Percentiles rank a stretch among this genome's conserved stretches.
Conservation (phyloP, 2,797 vertebrate genomes). For the Enteromius mattozi region DNA sequence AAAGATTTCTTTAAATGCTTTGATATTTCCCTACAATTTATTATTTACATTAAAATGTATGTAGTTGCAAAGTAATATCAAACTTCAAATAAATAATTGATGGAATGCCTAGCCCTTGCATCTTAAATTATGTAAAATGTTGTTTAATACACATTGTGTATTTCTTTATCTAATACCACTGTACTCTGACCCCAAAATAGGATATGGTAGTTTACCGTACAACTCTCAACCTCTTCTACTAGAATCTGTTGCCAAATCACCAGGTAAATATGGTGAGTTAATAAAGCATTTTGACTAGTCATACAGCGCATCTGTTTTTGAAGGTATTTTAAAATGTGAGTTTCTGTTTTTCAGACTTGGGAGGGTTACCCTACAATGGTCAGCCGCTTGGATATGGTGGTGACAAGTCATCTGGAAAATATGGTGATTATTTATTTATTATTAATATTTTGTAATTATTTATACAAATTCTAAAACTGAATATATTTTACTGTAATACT, state of each 20-base stretch:
- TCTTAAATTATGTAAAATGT: neutral
- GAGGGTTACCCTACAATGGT: slow-evolving; percentile 40
- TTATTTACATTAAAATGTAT: neutral
- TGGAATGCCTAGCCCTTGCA: neutral
- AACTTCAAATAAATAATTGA: neutral
- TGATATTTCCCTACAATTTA: neutral
- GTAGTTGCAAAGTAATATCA: neutral
- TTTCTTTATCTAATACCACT: neutral
- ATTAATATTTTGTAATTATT: neutral
- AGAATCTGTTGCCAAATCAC: slow-evolving; percentile 31
- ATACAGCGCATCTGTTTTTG: neutral
- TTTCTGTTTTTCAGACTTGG: slow-evolving; percentile 42
- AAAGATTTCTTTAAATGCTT: neutral
- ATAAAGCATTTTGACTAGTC: neutral
- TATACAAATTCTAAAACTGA: neutral
- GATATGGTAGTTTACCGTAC: slow-evolving; percentile 27
- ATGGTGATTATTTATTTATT: slow-evolving; percentile 33
- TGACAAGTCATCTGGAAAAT: slow-evolving; percentile 49
- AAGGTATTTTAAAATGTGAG: neutral
- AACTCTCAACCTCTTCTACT: slow-evolving; percentile 38
- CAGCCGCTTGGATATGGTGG: slow-evolving; percentile 31
- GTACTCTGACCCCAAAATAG: neutral
- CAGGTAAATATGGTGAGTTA: slow-evolving; percentile 36
- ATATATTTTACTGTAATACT: neutral
- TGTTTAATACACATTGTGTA: neutral